Evolutionary conservation across 2,888 invertebrate genomes (phyloP), one percentile per base, ranked within the genome.

Genomic region (Drosophila tanythrix): DNA sequence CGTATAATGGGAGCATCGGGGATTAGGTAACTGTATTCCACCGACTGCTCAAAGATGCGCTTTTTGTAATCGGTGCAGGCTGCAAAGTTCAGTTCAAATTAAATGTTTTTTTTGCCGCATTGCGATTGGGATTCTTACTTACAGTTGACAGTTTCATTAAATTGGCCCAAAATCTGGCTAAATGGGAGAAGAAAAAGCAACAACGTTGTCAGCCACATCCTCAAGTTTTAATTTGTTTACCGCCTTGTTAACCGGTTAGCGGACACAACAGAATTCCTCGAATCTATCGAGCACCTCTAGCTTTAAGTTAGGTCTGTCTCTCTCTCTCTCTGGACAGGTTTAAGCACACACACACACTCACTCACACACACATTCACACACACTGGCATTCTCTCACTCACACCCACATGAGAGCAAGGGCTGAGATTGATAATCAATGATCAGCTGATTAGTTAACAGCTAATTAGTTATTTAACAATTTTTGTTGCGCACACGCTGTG

Each of bases 1-100:
- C 56, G 55, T 11, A 71, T 46, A 36, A 85, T 65, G 2, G 77
- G 58, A 0, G 88, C 83, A 51, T 80, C 80, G 13, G 81, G 74
- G 31, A 87, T 61, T 0, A 83, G 75, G 35, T 79, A 82, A 31
- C 89, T 79, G 33, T 86, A 90, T 1, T 68, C 76, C 18, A 80
- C 73, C 33, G 60, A 59, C 60, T 81, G 74, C 61, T 91, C 92
- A 48, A 88, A 91, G 6, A 91, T 62, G 25, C 36, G 33, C 58
- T 72, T 79, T 35, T 91, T 91, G 35, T 82, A 88, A 7, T 73
- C 56, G n/a, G 66, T 74, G 65, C 91, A 91, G 8, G 76, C 85
- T 85, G 53, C 52, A 29, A 56, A 40, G 13, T 2, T n/a, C 11
- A 2, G 13, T 21, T 25, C 11, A 21, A 8, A 33, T 21, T 0